Conservation (phyloP, 2,888 invertebrate species). For the Melanotus villosus region DNA sequence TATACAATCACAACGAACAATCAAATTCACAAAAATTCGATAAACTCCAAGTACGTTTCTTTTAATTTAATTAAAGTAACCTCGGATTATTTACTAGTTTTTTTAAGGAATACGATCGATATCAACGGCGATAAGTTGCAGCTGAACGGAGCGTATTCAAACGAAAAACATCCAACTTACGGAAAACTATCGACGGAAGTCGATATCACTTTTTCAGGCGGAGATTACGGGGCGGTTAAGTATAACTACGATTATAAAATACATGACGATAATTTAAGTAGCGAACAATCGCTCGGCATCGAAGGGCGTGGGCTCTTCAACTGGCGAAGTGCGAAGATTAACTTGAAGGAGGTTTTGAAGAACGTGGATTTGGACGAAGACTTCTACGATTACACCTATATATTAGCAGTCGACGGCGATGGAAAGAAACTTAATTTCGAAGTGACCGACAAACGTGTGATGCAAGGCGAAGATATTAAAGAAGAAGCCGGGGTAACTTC, state of each 20-base stretch:
- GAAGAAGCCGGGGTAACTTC: conserved; percentile 51
- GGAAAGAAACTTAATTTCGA: conserved; percentile 63
- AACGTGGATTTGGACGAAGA: conserved; percentile 66
- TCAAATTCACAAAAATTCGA: conserved; percentile 68
- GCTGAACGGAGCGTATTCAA: background rate
- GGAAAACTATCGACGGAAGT: conserved; percentile 68
- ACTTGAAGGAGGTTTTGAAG: conserved; percentile 63
- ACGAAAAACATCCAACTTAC: conserved; percentile 64
- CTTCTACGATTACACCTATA: conserved; percentile 66
- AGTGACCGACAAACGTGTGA: background rate
- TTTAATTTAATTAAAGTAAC: no score
- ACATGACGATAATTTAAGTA: conserved; percentile 57
- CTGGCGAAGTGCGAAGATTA: conserved; percentile 63
- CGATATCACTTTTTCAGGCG: conserved; percentile 71
- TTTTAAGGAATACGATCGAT: conserved; percentile 69
- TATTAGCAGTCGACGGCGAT: conserved; percentile 62
- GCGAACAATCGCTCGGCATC: conserved; percentile 44
- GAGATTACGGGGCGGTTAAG: conserved; percentile 67
- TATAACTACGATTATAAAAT: conserved; percentile 60
- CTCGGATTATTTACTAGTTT: background rate
- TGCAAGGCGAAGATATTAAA: conserved; percentile 33
- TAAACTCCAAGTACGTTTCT: conserved; percentile 75
- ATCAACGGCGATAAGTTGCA: conserved; percentile 68
- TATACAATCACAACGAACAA: conserved; percentile 76
- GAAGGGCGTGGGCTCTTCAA: background rate